phyloP scores from a whole-genome alignment of 2,797 vertebrate species.

The Parambassis ranga region DNA sequence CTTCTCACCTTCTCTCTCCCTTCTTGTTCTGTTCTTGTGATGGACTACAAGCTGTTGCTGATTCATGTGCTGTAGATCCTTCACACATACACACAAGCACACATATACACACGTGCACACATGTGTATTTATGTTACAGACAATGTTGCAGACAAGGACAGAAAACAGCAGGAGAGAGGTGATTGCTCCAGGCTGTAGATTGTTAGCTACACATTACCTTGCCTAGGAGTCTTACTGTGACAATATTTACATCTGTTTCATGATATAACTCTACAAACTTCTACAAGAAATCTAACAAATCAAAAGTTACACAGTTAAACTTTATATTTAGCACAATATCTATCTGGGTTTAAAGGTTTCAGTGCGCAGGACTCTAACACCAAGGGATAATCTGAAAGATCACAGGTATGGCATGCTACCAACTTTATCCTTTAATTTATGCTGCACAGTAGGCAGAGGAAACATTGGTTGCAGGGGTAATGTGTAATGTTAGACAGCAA shows the following conservation, averaged over 20 bases:
- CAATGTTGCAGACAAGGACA: conserved; percentile 62
- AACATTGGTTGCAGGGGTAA: conserved; percentile 38
- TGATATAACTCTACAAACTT: conserved; percentile 36
- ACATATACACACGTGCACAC: not conserved
- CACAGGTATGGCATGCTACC: conserved; percentile 4
- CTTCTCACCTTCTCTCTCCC: conserved; percentile 34
- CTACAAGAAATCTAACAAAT: conserved; percentile 3
- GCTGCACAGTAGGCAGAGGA: conserved; percentile 5
- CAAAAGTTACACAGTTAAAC: conserved; percentile 2
- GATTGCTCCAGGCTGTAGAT: conserved; percentile 59
- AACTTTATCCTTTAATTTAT: conserved; percentile 36
- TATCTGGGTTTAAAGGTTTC: not conserved
- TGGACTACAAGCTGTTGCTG: conserved; percentile 44
- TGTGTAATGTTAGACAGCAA: conserved; percentile 41
- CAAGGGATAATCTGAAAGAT: conserved; percentile 7
- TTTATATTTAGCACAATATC: conserved; percentile 13
- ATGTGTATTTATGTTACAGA: conserved; percentile 30
- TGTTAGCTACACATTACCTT: conserved; percentile 59
- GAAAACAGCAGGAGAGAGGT: conserved; percentile 60
- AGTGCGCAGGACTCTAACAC: not conserved
- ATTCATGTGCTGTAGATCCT: conserved; percentile 45
- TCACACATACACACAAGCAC: conserved; percentile 6
- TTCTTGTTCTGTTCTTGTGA: conserved; percentile 39
- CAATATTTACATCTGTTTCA: conserved; percentile 49
- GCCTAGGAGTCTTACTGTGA: conserved; percentile 39